Base-by-base conservation (phyloP, 2,113 vertebrate species). In the Gymnarchus niloticus region DNA sequence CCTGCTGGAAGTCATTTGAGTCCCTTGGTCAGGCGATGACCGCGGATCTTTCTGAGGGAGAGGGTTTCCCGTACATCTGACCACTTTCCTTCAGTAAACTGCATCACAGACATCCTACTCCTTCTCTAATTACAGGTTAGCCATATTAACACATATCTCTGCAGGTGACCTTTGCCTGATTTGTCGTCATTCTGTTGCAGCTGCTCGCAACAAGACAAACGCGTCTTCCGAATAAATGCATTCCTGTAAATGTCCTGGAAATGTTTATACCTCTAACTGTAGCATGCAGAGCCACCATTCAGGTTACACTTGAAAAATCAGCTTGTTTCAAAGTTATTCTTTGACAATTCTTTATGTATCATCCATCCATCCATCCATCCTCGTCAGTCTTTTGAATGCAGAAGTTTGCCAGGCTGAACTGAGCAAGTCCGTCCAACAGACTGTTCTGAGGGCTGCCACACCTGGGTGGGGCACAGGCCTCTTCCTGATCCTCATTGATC, bases 401-500 rank as follows among this genome's bases (percentile, higher is more conserved):
- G n/a, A n/a, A n/a, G n/a, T n/a, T n/a, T n/a, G n/a, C n/a, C 65
- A 2, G 65, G 33, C 65, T 41, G 65, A 73, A 25, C 33, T 19
- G 33, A 41, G 65, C 65, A 7, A 41, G 65, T 28, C 92, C 89
- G 88, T 89, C 91, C 88, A 87, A 92, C 85, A 88, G 89, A 90
- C 91, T 85, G 88, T 91, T 92, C 89, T 89, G 89, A 90, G 89
- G 91, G 93, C 94, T 95, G 95, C 93, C n/a, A 95, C 94, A 96
- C 96, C 96, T 94, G 96, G 94, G 94, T 94, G 95, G 95, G 95
- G 95, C 94, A 95, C 95, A 94, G 96, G 95, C 96, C 96, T 95
- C 95, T 95, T 94, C 91, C 95, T 97, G 97, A 96, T 96, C 94
- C 94, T 96, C 97, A 99, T 98, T 97, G 98, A 99, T 97, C 96